A percentile compares a stretch with the other conserved stretches of the same genome.
Conservation (phyloP, 2,113 vertebrate genomes). For the Speoplatyrhinus poulsoni region DNA sequence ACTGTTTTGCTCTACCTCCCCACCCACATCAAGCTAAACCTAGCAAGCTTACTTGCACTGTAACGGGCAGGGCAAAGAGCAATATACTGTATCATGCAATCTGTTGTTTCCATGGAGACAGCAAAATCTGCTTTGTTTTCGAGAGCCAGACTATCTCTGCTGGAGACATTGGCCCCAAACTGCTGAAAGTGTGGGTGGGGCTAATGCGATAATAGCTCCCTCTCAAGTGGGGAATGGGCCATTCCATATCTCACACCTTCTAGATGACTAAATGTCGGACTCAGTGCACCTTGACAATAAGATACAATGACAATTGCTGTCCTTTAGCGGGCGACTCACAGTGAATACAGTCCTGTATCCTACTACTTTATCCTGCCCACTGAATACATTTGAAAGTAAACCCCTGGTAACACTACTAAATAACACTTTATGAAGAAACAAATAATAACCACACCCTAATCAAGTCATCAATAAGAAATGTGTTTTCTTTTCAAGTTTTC, state of each 20-base stretch:
- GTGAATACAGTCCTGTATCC: no score
- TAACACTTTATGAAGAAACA: no score
- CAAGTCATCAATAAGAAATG: not conserved
- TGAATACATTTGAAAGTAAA: no score
- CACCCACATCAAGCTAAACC: not conserved
- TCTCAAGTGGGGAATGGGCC: slow-evolving; percentile 14
- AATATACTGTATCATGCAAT: slow-evolving; percentile 40
- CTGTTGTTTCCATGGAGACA: slow-evolving; percentile 65
- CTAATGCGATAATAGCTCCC: not conserved
- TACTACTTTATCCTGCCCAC: no score
- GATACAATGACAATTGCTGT: no score
- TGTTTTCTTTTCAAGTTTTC: not conserved
- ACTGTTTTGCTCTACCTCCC: not conserved
- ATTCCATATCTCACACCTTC: slow-evolving; percentile 28
- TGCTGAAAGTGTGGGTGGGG: slow-evolving; percentile 16
- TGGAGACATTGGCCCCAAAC: slow-evolving; percentile 36
- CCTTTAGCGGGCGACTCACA: no score
- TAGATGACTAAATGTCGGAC: not conserved
- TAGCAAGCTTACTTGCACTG: slow-evolving; percentile 7
- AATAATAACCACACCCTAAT: no score
- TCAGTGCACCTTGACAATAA: not conserved
- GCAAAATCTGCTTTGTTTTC: slow-evolving; percentile 55
- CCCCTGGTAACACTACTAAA: no score
- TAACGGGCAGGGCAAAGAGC: slow-evolving; percentile 30
- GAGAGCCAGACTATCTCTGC: slow-evolving; percentile 38